Evolutionary conservation across 2,888 invertebrate species (phyloP).

Genomic region (Dorcus parallelipipedus): DNA sequence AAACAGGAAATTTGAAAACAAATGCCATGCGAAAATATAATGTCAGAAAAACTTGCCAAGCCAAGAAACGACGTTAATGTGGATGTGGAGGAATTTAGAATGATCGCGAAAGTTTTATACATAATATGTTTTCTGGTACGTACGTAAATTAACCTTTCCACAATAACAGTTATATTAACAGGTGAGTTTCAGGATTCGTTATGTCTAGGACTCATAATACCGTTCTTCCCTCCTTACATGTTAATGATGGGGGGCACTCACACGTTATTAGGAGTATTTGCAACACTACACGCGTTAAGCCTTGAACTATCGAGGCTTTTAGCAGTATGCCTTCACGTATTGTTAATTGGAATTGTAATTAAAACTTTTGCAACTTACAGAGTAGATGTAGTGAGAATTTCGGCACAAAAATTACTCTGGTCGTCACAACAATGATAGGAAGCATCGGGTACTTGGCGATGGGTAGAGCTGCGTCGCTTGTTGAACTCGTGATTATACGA

Average conservation of each 20-base stretch:
- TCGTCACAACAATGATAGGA: slow-evolving; percentile 4
- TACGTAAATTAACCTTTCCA: not conserved
- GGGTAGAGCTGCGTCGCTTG: slow-evolving; percentile 1
- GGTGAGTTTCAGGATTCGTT: slow-evolving; percentile 7
- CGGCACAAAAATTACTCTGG: slow-evolving; percentile 4
- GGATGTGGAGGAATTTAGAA: too few species aligned
- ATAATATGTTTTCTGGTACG: slow-evolving; percentile 9
- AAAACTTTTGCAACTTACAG: slow-evolving; percentile 2
- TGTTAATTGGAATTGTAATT: not conserved
- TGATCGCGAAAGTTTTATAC: not conserved
- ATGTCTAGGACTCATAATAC: slow-evolving; percentile 14
- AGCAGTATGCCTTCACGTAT: not conserved
- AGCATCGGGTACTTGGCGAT: slow-evolving; percentile 3
- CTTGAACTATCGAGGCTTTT: slow-evolving; percentile 7
- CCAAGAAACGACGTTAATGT: too few species aligned
- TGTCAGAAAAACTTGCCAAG: too few species aligned
- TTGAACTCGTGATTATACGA: slow-evolving; percentile 6
- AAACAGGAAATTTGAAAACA: too few species aligned
- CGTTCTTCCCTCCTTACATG: slow-evolving; percentile 9
- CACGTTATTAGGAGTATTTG: slow-evolving; percentile 7
- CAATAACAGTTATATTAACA: not conserved
- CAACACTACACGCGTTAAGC: slow-evolving; percentile 3
- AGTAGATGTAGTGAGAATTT: slow-evolving; percentile 3
- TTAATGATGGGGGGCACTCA: slow-evolving; percentile 10
- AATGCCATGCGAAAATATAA: too few species aligned